Conservation (phyloP, 2,113 vertebrate species). For the Ciconia maguari region DNA sequence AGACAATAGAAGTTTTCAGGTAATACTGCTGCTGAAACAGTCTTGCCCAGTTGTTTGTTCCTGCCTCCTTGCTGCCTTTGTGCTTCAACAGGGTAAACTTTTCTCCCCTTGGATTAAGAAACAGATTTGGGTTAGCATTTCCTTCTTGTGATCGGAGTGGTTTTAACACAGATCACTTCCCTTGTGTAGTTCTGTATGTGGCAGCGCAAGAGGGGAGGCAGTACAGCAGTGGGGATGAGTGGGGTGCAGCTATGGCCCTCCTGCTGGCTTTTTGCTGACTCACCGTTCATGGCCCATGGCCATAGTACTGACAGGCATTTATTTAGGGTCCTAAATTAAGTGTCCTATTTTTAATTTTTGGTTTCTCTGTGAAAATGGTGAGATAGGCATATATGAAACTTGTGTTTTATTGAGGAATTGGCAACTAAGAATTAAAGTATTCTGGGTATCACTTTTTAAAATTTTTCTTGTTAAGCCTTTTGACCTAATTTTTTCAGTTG, state of each 20-base stretch:
- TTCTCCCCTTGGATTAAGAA: not conserved
- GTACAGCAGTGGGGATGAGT: not conserved
- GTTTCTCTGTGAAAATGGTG: not conserved
- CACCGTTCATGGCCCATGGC: rapidly evolving
- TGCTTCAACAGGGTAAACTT: not conserved
- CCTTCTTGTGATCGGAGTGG: not conserved
- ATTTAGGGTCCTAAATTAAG: not conserved
- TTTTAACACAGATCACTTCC: not conserved
- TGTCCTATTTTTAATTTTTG: not conserved
- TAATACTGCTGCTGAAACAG: not conserved
- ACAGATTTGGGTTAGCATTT: not conserved
- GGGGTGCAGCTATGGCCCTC: not conserved
- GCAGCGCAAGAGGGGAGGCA: not conserved
- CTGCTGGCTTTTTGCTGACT: not conserved
- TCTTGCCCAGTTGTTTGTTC: not conserved
- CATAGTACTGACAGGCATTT: not conserved
- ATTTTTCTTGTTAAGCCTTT: not conserved
- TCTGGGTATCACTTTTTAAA: not conserved
- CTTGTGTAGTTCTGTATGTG: not conserved
- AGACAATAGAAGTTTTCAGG: not conserved
- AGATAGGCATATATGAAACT: not conserved
- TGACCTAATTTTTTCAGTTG: not conserved
- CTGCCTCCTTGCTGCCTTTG: not conserved
- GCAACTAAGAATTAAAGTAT: not conserved
- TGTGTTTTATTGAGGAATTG: not conserved